A percentile compares a stretch with the other conserved stretches of the same genome.
phyloP scores from a whole-genome alignment of 2,797 vertebrate genomes.

The Poeciliopsis gracilis region DNA sequence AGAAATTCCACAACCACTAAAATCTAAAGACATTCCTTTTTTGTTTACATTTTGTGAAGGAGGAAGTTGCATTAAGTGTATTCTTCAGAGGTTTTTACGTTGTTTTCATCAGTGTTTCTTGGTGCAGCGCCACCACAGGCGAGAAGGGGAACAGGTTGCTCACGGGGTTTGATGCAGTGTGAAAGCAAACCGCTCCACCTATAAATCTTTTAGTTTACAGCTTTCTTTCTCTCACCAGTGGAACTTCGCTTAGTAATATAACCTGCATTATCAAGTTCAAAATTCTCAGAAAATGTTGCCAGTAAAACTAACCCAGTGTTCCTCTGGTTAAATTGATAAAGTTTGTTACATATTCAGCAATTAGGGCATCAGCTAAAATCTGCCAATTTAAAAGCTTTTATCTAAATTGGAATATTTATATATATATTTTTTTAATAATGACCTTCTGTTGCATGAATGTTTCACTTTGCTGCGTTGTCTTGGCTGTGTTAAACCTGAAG shows the following conservation, averaged over 20 bases:
- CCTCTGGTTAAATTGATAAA: no score
- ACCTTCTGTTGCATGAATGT: neutral
- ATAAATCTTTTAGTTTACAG: neutral
- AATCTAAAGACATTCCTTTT: neutral
- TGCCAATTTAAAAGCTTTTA: no score
- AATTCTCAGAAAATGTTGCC: neutral
- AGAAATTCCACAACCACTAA: neutral
- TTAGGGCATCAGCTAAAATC: no score
- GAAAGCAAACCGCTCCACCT: neutral
- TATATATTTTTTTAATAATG: neutral
- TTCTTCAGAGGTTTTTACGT: neutral
- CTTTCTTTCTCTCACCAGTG: neutral
- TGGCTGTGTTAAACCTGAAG: neutral
- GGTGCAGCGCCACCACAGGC: neutral
- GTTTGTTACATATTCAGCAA: no score
- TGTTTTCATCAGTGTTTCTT: neutral
- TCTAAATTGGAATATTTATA: no score
- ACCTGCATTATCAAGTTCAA: neutral
- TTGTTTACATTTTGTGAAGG: neutral
- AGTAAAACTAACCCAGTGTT: no score
- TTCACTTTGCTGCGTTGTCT: neutral
- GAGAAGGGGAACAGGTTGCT: neutral
- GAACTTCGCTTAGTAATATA: neutral
- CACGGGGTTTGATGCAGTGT: neutral
- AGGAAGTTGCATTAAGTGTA: neutral